These are phyloP conservation scores for Psophia crepitans DNA, from an alignment of 2,113 vertebrate species.

Conservation along the genomic window DNA sequence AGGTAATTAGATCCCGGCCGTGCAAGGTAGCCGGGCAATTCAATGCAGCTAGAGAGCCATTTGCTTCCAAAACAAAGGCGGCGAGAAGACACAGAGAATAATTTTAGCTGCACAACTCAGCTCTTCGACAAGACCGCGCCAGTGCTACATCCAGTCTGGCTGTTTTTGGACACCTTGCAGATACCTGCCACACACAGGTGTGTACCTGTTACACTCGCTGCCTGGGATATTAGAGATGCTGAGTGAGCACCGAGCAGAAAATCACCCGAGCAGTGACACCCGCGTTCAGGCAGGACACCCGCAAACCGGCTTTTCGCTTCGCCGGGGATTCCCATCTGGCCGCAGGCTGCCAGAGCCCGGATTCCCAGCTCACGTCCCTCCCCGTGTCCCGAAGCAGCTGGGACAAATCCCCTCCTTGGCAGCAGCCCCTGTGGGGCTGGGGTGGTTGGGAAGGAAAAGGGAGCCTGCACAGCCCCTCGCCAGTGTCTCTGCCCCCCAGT, in stretches of 20 bases:
- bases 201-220: not conserved
- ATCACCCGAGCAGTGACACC: not conserved
- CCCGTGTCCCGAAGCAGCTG: accelerated
- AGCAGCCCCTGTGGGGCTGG: not conserved
- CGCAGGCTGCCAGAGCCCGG: not conserved
- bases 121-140: not conserved
- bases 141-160: not conserved
- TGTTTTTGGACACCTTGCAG: not conserved
- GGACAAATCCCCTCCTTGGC: not conserved
- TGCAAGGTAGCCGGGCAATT: constrained; percentile 38
- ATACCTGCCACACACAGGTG: not conserved
- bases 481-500: accelerated
- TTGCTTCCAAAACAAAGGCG: constrained; percentile 46
- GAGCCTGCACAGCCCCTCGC: not conserved
- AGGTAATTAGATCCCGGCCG: constrained; percentile 51
- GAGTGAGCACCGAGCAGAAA: not conserved
- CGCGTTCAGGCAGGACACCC: not conserved
- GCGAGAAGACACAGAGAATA: not conserved
- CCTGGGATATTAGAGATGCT: not conserved
- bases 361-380: not conserved
- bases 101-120: not conserved
- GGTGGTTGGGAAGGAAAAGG: not conserved
- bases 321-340: not conserved
- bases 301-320: not conserved
- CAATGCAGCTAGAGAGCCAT: constrained; percentile 24